Conservation (phyloP, 2,113 vertebrate genomes). For the Limnothrissa miodon region DNA sequence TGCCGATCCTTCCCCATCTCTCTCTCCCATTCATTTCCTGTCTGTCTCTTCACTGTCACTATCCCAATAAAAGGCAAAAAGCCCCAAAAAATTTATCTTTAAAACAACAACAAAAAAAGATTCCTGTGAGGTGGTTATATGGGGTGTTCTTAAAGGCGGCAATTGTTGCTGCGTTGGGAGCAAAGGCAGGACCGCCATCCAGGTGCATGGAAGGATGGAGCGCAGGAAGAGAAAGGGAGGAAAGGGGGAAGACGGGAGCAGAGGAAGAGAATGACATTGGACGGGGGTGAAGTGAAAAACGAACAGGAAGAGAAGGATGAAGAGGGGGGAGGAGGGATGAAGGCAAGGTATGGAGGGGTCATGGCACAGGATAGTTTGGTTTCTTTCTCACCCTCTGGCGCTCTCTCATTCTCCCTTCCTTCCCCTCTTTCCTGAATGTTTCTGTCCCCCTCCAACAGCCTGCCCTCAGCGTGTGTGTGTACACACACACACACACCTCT, state of each 20-base stretch:
- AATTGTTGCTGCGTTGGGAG: background rate
- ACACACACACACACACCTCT: conserved; percentile 16
- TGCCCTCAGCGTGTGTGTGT: no score
- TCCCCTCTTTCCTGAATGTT: conserved; percentile 15
- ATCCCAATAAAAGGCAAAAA: no score
- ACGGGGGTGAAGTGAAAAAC: conserved; percentile 42
- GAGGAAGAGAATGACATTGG: conserved; percentile 10
- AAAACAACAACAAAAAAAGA: no score
- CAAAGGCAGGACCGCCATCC: background rate
- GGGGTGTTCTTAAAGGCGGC: background rate
- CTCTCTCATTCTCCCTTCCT: background rate
- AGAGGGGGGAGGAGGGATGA: conserved; percentile 9
- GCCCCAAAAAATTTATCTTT: no score
- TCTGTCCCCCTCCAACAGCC: background rate
- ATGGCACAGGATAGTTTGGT: background rate
- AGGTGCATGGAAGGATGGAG: background rate
- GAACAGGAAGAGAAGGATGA: conserved; percentile 39
- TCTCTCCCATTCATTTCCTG: no score
- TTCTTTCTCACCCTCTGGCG: conserved; percentile 4
- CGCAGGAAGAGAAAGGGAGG: conserved; percentile 14
- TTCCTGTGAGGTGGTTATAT: background rate
- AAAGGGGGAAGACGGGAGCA: background rate
- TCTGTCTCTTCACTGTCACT: no score
- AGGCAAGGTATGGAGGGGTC: conserved; percentile 35
- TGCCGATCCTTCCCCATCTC: no score